Evolutionary conservation across 2,113 vertebrate genomes (phyloP).

Genomic region (Vulpes vulpes): DNA sequence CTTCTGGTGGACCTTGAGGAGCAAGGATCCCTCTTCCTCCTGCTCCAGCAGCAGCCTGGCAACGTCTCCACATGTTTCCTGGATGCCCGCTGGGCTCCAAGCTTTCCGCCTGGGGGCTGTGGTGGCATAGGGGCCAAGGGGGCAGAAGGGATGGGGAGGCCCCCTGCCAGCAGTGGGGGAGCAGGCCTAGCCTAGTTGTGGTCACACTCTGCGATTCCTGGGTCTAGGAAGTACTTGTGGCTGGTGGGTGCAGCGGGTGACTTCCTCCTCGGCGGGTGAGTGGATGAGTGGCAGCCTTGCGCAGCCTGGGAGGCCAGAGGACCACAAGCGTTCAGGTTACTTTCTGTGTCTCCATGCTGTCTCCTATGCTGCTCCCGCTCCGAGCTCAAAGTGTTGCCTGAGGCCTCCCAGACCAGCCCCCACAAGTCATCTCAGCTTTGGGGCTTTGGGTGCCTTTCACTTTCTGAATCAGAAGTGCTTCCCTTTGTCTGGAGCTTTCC

Average conservation of each 20-base stretch:
- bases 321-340: neutral
- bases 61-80: accelerated
- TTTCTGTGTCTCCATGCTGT: neutral
- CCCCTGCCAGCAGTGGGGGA: neutral
- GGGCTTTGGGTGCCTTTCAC: neutral
- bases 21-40: neutral
- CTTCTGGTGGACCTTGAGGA: no score
- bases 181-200: neutral
- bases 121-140: neutral
- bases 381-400: neutral
- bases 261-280: neutral
- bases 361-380: neutral
- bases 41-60: neutral
- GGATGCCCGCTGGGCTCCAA: neutral
- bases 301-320: neutral
- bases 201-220: neutral
- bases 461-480: neutral
- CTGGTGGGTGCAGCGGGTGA: neutral
- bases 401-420: neutral
- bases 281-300: neutral
- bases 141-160: neutral
- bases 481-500: neutral
- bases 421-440: neutral
- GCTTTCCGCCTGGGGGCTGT: neutral
- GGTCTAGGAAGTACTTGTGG: neutral